Conservation (phyloP, 2,797 vertebrate species). For the Galagoides demidoff region DNA sequence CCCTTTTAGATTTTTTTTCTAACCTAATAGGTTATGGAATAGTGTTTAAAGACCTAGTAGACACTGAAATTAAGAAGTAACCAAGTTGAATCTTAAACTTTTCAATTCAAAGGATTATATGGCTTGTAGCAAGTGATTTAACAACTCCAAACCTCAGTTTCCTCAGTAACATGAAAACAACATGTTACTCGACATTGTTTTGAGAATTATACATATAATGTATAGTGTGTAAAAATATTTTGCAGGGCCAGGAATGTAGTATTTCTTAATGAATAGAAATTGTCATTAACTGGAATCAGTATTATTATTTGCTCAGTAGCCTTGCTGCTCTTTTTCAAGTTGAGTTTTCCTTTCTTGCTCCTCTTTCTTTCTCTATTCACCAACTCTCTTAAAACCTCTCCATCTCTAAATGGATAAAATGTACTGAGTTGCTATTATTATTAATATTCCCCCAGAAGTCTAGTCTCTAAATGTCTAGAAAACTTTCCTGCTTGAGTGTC, state of each 20-base stretch:
- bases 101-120: neutral
- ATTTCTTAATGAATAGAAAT: neutral
- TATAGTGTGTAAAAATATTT: neutral
- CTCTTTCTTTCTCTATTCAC: neutral
- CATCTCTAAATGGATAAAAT: neutral
- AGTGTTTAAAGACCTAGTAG: neutral
- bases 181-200: neutral
- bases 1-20: neutral
- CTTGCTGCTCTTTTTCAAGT: neutral
- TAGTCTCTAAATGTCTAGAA: neutral
- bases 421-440: neutral
- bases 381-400: neutral
- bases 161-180: neutral
- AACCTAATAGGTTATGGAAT: neutral
- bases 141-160: neutral
- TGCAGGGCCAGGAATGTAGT: neutral
- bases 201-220: neutral
- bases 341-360: neutral
- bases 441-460: neutral
- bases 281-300: neutral
- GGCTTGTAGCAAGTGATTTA: neutral
- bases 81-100: neutral
- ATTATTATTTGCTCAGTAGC: neutral
- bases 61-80: conserved; percentile 4
- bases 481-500: neutral